Base-by-base conservation (phyloP, 2,888 invertebrate genomes). In the Seira ritae region DNA sequence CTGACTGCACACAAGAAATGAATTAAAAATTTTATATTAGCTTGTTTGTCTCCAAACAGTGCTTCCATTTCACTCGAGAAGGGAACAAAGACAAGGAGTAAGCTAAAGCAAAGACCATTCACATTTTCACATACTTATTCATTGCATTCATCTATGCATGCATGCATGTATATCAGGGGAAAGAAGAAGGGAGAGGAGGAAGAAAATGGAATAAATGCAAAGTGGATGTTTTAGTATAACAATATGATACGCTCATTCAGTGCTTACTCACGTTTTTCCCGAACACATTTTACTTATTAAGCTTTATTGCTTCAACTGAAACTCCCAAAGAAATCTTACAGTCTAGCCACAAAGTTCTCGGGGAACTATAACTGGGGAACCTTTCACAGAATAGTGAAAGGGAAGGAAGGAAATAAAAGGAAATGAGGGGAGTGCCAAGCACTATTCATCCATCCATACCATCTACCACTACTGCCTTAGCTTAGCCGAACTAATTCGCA, bases 171-270 rank as follows among this genome's bases (percentile, higher is more conserved):
- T n/a, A n/a, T n/a, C n/a, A n/a, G n/a, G n/a, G 31, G 31, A 4
- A 8, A 8, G 50, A 15, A 15, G 50, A 50, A 50, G 50, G 50
- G 50, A 12, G 50, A 50, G 15, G 50, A 50, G 15, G 1, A 50
- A 50, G 50, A 50, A 50, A 50, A 50, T 50, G 2, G 50, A 50
- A 50, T 3, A n/a, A 50, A 50, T 50, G 50, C 50, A 50, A 50
- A 50, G 50, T 50, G 50, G 50, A 50, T 12, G 17, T 31, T 50
- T 50, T 50, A 50, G 17, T 50, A 3, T n/a, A 50, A 50, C 17
- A 50, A 50, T 50, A 50, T 50, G 50, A 50, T 50, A 50, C 50
- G 50, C 50, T 50, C 50, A 50, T 50, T 50, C 50, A n/a, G 50
- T 50, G 50, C 50, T 50, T 50, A 50, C 50, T 50, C 50, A 50